phyloP scores from a whole-genome alignment of 2,113 vertebrate species.

The Anhinga anhinga region DNA sequence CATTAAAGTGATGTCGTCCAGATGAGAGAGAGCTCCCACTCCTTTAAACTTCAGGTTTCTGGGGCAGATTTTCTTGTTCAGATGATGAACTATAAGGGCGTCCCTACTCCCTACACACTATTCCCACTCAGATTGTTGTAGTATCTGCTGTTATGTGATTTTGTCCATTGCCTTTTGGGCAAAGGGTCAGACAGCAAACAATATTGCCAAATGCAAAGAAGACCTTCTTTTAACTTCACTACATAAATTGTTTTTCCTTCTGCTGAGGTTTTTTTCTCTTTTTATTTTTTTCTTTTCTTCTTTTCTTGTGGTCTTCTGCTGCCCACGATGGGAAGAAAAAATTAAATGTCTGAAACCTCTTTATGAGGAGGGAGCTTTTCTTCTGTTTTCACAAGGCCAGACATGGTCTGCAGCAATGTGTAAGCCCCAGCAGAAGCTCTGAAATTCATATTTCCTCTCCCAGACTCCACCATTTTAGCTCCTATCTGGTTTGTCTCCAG shows the following conservation, averaged over 20 bases:
- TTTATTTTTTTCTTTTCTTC: accelerated
- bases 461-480: background rate
- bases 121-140: background rate
- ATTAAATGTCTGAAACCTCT: background rate
- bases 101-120: background rate
- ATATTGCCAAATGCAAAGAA: background rate
- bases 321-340: background rate
- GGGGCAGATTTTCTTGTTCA: background rate
- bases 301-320: background rate
- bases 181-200: background rate
- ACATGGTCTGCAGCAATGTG: background rate
- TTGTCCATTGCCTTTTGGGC: background rate
- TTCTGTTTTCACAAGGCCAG: background rate
- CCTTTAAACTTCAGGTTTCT: background rate
- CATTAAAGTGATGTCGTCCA: accelerated
- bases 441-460: background rate
- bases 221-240: background rate
- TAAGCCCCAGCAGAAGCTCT: background rate
- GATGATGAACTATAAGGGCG: background rate
- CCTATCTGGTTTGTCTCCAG: background rate
- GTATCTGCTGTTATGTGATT: background rate
- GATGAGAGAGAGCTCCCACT: background rate
- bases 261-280: accelerated
- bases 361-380: background rate
- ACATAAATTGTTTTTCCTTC: background rate